Evolutionary conservation across 2,888 invertebrate genomes (phyloP), one percentile per base, ranked within the genome.

Genomic region (Spilarctia lutea): DNA sequence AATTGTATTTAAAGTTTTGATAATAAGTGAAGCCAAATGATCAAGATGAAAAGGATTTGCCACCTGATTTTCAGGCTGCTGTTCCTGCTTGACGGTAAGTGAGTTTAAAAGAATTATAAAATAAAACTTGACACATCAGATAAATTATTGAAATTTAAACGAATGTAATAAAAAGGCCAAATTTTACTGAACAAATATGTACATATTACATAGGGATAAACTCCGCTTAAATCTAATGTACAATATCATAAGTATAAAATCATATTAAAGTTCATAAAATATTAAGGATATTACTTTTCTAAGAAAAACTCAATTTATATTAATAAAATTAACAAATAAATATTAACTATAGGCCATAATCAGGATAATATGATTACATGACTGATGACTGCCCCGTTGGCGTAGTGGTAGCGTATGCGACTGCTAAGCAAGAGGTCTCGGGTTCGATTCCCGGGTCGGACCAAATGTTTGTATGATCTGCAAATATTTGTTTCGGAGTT

Each of bases 41-140:
- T 91, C 88, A 92, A 92, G 90, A 94, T 94, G 94, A 92, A 90
- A 91, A 91, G 95, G 94, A 94, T 94, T 90, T 94, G 93, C 84
- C 93, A 93, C 84, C 91, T 94, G 82, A 90, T 94, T 83, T 93
- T 94, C 79, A 89, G 93, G 73, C 84, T 94, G 84, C 89, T 94
- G 88, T 95, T 94, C 81, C 87, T 94, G 75, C 92, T 95, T 79
- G 95, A 95, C 86, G 94, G 94, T 95, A 77, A 88, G 92, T 90
- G 16, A 2, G 10, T 39, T 69, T 20, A 48, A 48, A 13, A 24
- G 7, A 18, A 11, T 13, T n/a, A 6, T 16, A 45, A 27, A 27
- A 45, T 16, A 42, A 45, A 67, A 11, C 8, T n/a, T 56, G 0
- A 10, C n/a, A 11, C 27, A 11, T n/a, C 0, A 56, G 13, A 11